Conservation (phyloP, 2,888 invertebrate genomes). For the Tenthredo distinguenda region DNA sequence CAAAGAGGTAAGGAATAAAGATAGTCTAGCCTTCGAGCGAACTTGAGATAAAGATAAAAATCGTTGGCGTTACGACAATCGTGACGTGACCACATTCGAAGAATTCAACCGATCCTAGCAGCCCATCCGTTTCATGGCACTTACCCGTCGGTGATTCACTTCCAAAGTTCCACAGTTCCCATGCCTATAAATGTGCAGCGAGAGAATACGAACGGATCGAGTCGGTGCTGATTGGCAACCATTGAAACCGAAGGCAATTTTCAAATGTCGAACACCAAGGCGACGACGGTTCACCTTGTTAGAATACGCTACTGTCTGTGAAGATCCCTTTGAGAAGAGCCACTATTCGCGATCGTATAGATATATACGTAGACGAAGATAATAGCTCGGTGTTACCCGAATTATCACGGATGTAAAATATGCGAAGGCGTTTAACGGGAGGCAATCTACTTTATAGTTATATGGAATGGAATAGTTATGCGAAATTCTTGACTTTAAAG, state of each 20-base stretch:
- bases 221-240: constrained; percentile 47
- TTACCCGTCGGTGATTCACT: constrained; percentile 45
- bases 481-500: constrained; percentile 1
- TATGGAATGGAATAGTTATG: constrained; percentile 6
- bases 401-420: constrained; percentile 13
- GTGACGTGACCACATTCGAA: constrained; percentile 12
- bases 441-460: background rate
- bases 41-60: constrained; percentile 35
- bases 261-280: constrained; percentile 43
- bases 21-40: background rate
- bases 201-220: constrained; percentile 48
- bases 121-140: constrained; percentile 48
- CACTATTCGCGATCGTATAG: background rate
- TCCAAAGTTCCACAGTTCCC: constrained; percentile 43
- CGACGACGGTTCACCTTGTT: constrained; percentile 38
- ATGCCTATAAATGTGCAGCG: constrained; percentile 46
- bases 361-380: constrained; percentile 24
- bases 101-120: constrained; percentile 22
- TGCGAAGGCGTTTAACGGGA: constrained; percentile 9
- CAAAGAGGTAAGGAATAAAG: background rate
- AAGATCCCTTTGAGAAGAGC: constrained; percentile 24
- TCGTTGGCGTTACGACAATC: constrained; percentile 22
- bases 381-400: constrained; percentile 34
- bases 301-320: constrained; percentile 23
- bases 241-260: constrained; percentile 49